Percentiles rank a stretch among this genome's conserved stretches.
These are phyloP conservation scores for Cossypha niveicapilla DNA, from an alignment of 2,797 vertebrate species.

Conservation along the genomic window DNA sequence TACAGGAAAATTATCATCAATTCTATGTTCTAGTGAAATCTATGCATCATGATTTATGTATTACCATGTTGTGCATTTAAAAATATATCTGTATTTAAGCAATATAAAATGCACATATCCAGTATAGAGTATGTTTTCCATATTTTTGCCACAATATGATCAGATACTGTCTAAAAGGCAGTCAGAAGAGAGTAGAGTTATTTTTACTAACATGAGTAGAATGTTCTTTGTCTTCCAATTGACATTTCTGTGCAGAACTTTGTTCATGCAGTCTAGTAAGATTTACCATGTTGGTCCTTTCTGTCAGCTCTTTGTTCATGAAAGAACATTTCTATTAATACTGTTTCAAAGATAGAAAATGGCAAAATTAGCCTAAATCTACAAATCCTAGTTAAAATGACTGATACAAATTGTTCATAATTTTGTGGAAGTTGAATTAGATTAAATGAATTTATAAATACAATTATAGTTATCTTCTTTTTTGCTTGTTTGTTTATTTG, in stretches of 20 bases:
- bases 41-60: background rate
- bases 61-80: background rate
- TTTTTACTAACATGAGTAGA: background rate
- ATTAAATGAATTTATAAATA: conserved; percentile 10
- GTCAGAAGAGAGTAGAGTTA: conserved; percentile 12
- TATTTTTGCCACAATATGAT: conserved; percentile 10
- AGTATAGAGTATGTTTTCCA: background rate
- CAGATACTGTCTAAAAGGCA: conserved; percentile 10
- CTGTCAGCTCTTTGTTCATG: background rate
- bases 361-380: background rate
- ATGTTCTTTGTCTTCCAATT: conserved; percentile 17
- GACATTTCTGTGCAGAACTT: conserved; percentile 11
- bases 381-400: background rate
- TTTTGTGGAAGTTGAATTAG: conserved; percentile 17
- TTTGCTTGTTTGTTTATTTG: background rate
- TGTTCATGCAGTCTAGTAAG: background rate
- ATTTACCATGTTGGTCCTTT: background rate
- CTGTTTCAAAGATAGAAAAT: background rate
- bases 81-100: background rate
- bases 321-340: background rate
- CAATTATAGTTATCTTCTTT: background rate
- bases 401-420: background rate
- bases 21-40: background rate
- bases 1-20: background rate
- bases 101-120: background rate